Percentiles rank a stretch among this genome's conserved stretches.
Conservation (phyloP, 2,113 vertebrate species). For the Talpa occidentalis region DNA sequence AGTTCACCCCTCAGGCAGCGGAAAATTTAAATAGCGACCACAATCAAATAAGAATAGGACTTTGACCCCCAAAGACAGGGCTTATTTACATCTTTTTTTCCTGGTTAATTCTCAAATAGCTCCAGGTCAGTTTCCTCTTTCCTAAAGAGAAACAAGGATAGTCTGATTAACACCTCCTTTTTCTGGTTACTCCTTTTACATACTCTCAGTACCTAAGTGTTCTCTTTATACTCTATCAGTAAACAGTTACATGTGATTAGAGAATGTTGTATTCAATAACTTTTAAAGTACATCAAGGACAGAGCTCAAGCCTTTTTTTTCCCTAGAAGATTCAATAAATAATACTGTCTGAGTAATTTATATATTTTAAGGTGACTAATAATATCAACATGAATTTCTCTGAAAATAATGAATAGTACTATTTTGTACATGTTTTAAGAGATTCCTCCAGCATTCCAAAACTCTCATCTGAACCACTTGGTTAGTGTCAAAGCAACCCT, state of each 20-base stretch:
- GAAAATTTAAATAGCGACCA: neutral
- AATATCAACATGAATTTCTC: slow-evolving; percentile 8
- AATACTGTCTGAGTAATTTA: neutral
- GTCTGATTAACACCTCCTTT: neutral
- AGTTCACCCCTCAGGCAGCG: neutral
- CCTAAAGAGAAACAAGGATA: neutral
- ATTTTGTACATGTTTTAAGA: neutral
- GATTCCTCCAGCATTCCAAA: neutral
- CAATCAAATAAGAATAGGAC: neutral
- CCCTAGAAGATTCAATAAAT: neutral
- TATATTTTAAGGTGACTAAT: neutral
- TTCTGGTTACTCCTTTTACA: neutral
- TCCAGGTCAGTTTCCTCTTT: neutral
- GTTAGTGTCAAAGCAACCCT: neutral
- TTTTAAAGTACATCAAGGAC: neutral
- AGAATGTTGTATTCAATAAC: neutral
- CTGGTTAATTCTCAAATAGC: neutral
- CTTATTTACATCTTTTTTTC: neutral
- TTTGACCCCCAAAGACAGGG: neutral
- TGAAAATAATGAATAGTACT: slow-evolving; percentile 6
- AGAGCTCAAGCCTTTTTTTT: neutral
- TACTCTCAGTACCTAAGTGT: neutral
- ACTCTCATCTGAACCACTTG: neutral
- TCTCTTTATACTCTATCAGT: neutral
- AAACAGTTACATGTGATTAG: neutral